A percentile compares a stretch with the other conserved stretches of the same genome.
Evolutionary conservation across 2,113 vertebrate genomes (phyloP).

Genomic region (Antigone vipio): DNA sequence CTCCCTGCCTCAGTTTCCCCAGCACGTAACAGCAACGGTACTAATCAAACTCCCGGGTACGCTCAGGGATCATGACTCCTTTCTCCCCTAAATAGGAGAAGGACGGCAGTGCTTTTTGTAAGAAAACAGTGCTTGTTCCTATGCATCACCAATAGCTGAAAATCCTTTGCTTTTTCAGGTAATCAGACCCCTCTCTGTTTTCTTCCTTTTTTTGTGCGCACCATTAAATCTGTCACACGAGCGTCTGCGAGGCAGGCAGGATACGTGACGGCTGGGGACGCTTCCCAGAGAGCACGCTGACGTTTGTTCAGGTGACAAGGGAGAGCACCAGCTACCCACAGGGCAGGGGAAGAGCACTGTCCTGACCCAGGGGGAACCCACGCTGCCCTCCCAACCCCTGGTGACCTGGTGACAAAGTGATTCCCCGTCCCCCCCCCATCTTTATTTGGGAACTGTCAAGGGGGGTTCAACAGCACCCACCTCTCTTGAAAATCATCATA

Average conservation of each 20-base stretch:
- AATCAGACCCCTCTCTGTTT: background rate
- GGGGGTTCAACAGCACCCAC: background rate
- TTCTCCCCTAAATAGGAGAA: background rate
- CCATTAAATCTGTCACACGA: background rate
- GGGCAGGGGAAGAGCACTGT: background rate
- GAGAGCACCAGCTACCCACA: background rate
- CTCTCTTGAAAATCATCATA: background rate
- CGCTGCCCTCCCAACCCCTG: background rate
- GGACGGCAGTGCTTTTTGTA: background rate
- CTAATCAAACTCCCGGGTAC: background rate
- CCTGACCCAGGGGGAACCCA: rapidly evolving
- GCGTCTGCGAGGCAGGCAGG: too few species aligned
- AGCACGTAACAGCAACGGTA: background rate
- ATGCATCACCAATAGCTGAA: background rate
- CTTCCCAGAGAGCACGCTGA: background rate
- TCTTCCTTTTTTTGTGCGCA: background rate
- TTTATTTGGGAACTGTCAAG: background rate
- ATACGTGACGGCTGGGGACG: background rate
- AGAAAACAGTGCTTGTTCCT: background rate
- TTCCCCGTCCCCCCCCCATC: too few species aligned
- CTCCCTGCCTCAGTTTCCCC: background rate
- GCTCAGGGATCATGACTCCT: too few species aligned
- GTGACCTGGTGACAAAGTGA: background rate
- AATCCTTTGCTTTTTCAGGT: background rate
- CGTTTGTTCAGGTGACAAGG: background rate